Conservation (phyloP, 2,888 invertebrate genomes). For the Lypha dubia region DNA sequence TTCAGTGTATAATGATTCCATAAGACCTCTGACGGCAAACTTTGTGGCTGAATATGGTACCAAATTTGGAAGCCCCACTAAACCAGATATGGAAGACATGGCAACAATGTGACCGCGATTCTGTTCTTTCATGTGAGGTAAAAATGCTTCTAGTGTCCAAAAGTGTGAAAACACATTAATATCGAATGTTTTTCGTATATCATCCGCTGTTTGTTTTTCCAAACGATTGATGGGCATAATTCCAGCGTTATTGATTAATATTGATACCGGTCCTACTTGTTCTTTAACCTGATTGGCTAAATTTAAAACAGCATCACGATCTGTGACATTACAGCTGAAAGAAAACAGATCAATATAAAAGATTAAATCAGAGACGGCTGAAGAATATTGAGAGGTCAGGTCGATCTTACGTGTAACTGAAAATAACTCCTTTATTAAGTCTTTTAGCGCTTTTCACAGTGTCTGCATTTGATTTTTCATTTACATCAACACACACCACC, state of each 20-base stretch:
- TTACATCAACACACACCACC: conserved; percentile 91
- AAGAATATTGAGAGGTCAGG: not conserved
- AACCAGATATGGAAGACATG: conserved; percentile 90
- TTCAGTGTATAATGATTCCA: conserved; percentile 93
- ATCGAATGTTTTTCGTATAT: conserved; percentile 88
- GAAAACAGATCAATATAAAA: not conserved
- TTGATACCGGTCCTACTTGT: conserved; percentile 90
- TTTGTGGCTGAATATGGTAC: conserved; percentile 93
- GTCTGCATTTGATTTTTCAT: conserved; percentile 87
- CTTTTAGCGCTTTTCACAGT: conserved; percentile 85
- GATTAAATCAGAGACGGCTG: too few relatives aligned
- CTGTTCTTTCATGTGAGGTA: conserved; percentile 89
- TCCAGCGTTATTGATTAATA: conserved; percentile 94
- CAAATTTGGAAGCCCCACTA: conserved; percentile 88
- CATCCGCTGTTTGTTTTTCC: conserved; percentile 86
- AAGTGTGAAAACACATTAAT: conserved; percentile 91
- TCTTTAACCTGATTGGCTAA: conserved; percentile 86
- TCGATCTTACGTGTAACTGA: conserved; percentile 83
- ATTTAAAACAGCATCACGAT: conserved; percentile 87
- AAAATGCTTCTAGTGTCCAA: conserved; percentile 90
- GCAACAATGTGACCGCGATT: conserved; percentile 91
- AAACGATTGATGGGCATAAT: conserved; percentile 92
- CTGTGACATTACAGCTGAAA: conserved; percentile 90
- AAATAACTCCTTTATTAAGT: conserved; percentile 79
- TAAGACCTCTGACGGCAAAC: conserved; percentile 92